Evolutionary conservation across 2,888 invertebrate genomes (phyloP).

Genomic region (Achlya flavicornis): DNA sequence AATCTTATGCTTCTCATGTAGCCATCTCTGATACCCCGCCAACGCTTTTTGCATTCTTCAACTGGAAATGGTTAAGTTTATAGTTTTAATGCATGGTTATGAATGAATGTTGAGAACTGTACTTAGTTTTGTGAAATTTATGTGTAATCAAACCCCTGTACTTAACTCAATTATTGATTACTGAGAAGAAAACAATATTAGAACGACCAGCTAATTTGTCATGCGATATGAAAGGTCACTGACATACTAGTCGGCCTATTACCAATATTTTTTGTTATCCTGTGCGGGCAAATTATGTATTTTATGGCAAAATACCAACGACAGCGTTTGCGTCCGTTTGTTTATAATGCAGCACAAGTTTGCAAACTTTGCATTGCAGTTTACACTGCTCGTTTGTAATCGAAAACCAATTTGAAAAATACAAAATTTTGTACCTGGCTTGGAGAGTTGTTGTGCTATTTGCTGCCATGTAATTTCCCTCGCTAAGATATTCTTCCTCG

Average conservation of each 20-base stretch:
- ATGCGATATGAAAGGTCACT: background rate
- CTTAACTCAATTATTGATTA: no score
- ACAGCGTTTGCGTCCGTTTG: background rate
- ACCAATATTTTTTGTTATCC: background rate
- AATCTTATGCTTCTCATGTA: conserved; percentile 78
- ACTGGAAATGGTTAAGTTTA: conserved; percentile 60
- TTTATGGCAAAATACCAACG: background rate
- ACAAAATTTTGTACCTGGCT: conserved; percentile 60
- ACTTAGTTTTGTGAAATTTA: no score
- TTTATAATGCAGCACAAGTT: background rate
- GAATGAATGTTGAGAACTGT: background rate
- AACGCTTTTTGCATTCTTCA: conserved; percentile 83
- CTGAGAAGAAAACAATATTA: background rate
- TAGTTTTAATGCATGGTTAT: conserved; percentile 8
- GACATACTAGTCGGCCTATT: background rate
- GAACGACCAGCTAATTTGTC: background rate
- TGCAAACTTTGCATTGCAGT: conserved; percentile 29
- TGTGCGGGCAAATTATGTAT: background rate
- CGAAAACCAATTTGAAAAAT: conserved; percentile 18
- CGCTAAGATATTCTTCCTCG: conserved; percentile 72
- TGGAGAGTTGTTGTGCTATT: conserved; percentile 67
- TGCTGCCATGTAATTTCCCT: conserved; percentile 73
- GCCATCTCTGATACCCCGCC: conserved; percentile 81
- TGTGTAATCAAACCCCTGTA: no score
- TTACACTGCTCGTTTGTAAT: conserved; percentile 51